Evolutionary conservation across 2,113 vertebrate species (phyloP), one percentile per base, ranked within the genome.

Genomic region (Scortum barcoo): DNA sequence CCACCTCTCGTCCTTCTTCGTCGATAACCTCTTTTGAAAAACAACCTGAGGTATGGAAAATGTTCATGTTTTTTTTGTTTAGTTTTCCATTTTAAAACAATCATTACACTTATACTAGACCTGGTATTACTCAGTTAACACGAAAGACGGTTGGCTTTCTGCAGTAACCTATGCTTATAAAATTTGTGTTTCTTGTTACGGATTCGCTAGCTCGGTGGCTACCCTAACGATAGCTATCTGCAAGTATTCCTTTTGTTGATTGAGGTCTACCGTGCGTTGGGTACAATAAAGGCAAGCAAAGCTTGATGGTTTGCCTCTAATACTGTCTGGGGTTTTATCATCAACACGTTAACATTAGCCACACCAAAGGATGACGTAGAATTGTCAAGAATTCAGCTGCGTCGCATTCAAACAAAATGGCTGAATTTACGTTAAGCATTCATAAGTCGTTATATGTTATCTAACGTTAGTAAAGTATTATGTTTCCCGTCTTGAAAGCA

Each of bases 21-120:
- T 83, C 77, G 86, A 88, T 33, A 53, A 63, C 60, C 73, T 65
- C 53, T 57, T 58, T 66, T 1, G 3, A 20, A 51, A 51, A 80
- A 81, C 7, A 46, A 0, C 46, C 28, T 4, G 36, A 91, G 89
- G 91, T 92, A 89, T 26, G 72, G 54, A 28, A 38, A 1, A 14
- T 19, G 0, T 2, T 44, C 19, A 16, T 33, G 14, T 42, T 20
- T 51, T 30, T n/a, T 2, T 14, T 9, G 1, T 11, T n/a, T n/a
- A n/a, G 1, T 7, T 20, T 1, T 0, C 7, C 19, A 5, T 36
- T 22, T n/a, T 36, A 48, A 16, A 58, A n/a, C 0, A 4, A 30
- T 7, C 1, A 24, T 6, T 20, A 36, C 36, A 61, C 28, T 11
- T 24, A 48, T 50, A 7, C 7, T 20, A 14, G 2, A 10, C 2